A percentile compares a stretch with the other conserved stretches of the same genome.
phyloP scores from a whole-genome alignment of 1,140 invertebrate species.

The Drosophila hydei region DNA sequence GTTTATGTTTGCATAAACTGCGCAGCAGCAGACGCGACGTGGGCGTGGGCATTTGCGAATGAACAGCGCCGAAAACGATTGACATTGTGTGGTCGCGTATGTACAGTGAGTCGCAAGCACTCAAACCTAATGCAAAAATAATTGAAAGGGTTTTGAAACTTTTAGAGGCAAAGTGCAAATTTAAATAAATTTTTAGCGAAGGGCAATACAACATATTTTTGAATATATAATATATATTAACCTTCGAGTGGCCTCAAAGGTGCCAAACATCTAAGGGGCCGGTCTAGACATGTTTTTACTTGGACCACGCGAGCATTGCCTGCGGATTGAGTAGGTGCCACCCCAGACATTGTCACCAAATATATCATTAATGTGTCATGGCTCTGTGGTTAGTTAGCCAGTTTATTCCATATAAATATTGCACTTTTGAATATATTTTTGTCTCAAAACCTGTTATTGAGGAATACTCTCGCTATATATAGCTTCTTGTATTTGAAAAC shows the following conservation, averaged over 20 bases:
- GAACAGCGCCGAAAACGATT: slow-evolving; percentile 7
- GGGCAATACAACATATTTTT: background rate
- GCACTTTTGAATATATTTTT: slow-evolving; percentile 22
- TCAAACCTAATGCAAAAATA: slow-evolving; percentile 2
- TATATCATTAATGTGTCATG: slow-evolving; percentile 24
- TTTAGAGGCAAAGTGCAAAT: background rate
- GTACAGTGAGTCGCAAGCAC: slow-evolving; percentile 46
- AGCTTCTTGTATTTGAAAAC: slow-evolving; percentile 23
- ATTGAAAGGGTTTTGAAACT: background rate
- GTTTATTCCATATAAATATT: slow-evolving; percentile 45
- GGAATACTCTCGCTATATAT: slow-evolving; percentile 46
- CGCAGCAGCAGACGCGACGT: slow-evolving; percentile 61
- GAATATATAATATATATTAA: background rate
- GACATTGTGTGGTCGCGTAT: background rate
- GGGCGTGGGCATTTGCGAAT: slow-evolving; percentile 47
- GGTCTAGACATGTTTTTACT: slow-evolving; percentile 16
- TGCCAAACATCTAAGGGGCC: slow-evolving; percentile 25
- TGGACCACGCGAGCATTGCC: background rate
- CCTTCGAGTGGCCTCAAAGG: slow-evolving; percentile 10
- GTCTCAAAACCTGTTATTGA: slow-evolving; percentile 32
- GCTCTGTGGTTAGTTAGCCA: slow-evolving; percentile 42
- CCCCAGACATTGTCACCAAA: slow-evolving; percentile 7
- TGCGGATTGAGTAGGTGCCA: slow-evolving; percentile 10
- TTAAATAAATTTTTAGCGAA: background rate
- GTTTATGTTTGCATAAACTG: slow-evolving; percentile 60